Base-by-base conservation (phyloP, 1,140 invertebrate species). In the Belonocnema kinseyi region DNA sequence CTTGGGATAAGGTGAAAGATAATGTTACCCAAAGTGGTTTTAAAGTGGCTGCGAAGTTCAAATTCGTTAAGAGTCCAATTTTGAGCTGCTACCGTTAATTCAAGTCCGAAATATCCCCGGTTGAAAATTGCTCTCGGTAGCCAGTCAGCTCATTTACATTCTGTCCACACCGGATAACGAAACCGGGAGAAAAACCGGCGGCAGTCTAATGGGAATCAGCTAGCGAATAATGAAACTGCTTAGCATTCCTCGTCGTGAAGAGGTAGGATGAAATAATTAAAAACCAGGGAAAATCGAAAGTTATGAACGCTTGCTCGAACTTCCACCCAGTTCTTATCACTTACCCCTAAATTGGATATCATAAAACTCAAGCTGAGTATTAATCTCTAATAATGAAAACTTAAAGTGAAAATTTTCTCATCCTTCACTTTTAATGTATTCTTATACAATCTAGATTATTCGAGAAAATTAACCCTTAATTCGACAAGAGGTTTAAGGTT, bases 221-320 rank as follows among this genome's bases (percentile, higher is more conserved):
- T 82, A 84, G 85, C 89, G 88, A 89, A 89, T 90, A 90, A 89
- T 90, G 88, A 90, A 90, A 89, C 89, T 90, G 88, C 89, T 90
- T 89, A 88, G 89, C 88, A 90, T 89, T 90, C 87, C 88, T 89
- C 85, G 75, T 82, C 83, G 82, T 77, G 79, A 75, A 82, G 80
- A 84, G 82, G 75, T 85, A 82, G 81, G 83, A 85, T 86, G 86
- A 88, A 88, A 87, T 87, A 88, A 87, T 88, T 87, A 88, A 87
- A 87, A 86, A 83, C 78, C 83, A 85, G 82, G 80, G 83, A 88
- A 87, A 85, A 87, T 88, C 85, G 85, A 84, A 87, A 87, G 83
- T 82, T 86, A 87, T 85, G 81, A 84, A 84, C 77, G 81, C 82
- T 82, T 82, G 76, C 79, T 79, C 26, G 33, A 61, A 61, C 58